These are phyloP conservation scores for Lathamus discolor DNA, from an alignment of 2,113 vertebrate genomes.

Conservation along the genomic window DNA sequence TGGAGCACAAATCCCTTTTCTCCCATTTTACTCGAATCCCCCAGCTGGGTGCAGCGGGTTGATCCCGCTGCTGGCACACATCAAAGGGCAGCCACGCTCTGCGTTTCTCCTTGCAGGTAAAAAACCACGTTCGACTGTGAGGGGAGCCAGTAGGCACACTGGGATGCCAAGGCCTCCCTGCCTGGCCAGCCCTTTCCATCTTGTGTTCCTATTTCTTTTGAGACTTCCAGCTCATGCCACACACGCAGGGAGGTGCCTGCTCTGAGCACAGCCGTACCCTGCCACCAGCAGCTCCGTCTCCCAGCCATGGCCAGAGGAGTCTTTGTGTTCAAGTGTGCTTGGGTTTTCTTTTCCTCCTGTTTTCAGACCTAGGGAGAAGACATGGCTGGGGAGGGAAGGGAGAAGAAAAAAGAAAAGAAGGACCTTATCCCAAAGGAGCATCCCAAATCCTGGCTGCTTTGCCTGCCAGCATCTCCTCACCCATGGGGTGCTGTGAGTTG, in stretches of 20 bases:
- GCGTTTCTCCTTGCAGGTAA: conserved; percentile 36
- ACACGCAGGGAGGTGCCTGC: rapidly evolving
- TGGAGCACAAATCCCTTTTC: not conserved
- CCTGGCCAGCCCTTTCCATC: not conserved
- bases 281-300: rapidly evolving
- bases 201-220: not conserved
- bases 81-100: not conserved
- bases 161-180: not conserved
- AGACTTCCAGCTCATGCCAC: not conserved
- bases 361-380: not conserved
- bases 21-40: not conserved
- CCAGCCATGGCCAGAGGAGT: not conserved
- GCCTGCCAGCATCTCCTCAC: not conserved
- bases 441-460: not conserved
- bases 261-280: not conserved
- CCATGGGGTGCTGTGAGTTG: not conserved
- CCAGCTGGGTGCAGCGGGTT: too few species aligned
- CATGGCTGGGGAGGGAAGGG: not conserved
- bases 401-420: not conserved
- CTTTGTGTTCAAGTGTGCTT: not conserved
- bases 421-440: not conserved
- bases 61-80: not conserved
- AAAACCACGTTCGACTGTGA: not conserved
- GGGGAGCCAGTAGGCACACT: not conserved
- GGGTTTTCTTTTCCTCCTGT: not conserved